Evolutionary conservation across 92 coral and sea anemone species (phyloP).

Genomic region (Epizoanthus rinbou): DNA sequence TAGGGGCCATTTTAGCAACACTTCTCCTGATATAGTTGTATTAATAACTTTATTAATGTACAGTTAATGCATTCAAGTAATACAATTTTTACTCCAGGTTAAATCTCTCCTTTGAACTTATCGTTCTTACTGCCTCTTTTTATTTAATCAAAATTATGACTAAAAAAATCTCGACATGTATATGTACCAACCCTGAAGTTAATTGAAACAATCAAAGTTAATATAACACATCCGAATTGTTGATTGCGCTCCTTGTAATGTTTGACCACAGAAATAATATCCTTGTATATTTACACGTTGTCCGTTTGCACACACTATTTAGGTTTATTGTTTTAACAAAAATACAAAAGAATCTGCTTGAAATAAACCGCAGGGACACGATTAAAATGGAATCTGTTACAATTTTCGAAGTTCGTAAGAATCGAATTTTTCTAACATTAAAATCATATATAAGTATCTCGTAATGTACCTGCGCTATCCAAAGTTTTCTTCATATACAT

Average conservation of each 20-base stretch:
- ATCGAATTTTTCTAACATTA: not conserved
- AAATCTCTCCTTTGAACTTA: no score
- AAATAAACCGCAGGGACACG: slow-evolving; percentile 4
- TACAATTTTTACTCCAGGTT: no score
- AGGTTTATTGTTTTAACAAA: not conserved
- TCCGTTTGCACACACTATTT: not conserved
- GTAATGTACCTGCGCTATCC: slow-evolving; percentile 25
- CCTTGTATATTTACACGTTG: not conserved
- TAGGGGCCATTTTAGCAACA: no score
- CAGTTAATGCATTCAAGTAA: no score
- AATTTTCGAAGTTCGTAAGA: not conserved
- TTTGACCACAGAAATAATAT: not conserved
- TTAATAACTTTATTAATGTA: no score
- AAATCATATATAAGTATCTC: not conserved
- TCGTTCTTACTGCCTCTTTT: no score
- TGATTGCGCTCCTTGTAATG: not conserved
- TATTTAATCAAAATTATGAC: not conserved
- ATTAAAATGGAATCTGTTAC: not conserved
- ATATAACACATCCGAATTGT: not conserved
- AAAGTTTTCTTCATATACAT: not conserved
- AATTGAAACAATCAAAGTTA: not conserved
- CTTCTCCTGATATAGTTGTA: no score
- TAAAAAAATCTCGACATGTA: not conserved
- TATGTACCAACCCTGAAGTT: not conserved
- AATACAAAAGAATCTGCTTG: not conserved